Base-by-base conservation (phyloP, 2,888 invertebrate genomes). In the Lypha dubia region DNA sequence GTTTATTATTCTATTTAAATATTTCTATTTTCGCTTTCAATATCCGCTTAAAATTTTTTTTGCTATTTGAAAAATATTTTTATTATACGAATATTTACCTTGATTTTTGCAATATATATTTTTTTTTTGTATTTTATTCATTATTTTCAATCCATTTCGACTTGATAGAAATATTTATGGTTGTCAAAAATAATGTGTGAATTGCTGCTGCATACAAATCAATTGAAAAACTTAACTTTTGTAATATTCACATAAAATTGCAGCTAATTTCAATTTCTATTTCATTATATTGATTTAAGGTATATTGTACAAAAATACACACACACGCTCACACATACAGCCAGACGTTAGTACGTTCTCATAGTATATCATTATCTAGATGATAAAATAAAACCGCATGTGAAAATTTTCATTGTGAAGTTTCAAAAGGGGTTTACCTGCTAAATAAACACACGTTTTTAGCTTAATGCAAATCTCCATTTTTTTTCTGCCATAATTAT, bases 81-180 rank as follows among this genome's bases (percentile, higher is more conserved):
- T 41, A 13, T n/a, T n/a, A n/a, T n/a, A n/a, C n/a, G 28, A 28
- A 1, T n/a, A 41, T 74, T 74, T 74, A 41, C 62, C 74, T 74
- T 63, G 41, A 4, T 28, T 28, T 28, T 28, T 28, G 41, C n/a
- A n/a, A n/a, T n/a, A n/a, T n/a, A n/a, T n/a, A n/a, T n/a, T n/a
- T n/a, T 68, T 68, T 49, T 68, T 41, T 28, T 28, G 44, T 28
- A 28, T 70, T 53, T 24, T 13, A 13, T 32, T 49, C 68, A 49
- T 68, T 77, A 68, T 49, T 60, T 77, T 77, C 51, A 77, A 77
- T 68, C 38, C 68, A 77, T 60, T 60, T 22, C 67, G 20, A 24
- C 35, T 58, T 51, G 60, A 62, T 60, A n/a, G n/a, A n/a, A n/a
- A 73, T 24, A 58, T 67, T 67, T 58, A 67, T 76, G 76, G 46